These are phyloP conservation scores for Microctonus hyperodae DNA, from an alignment of 2,888 invertebrate genomes.

Conservation along the genomic window DNA sequence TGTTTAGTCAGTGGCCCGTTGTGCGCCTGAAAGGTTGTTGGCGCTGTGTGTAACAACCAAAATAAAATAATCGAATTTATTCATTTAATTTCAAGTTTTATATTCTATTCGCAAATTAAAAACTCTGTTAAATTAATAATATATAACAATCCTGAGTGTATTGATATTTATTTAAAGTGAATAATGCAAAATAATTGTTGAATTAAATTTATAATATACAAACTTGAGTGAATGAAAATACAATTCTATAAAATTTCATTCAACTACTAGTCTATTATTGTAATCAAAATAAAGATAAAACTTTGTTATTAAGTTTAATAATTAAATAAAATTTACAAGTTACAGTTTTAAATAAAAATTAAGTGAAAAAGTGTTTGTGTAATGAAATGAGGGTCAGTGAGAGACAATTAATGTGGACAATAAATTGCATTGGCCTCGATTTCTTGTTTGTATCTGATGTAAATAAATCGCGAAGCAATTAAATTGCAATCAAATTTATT, in stretches of 20 bases:
- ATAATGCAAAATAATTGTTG: too few species aligned
- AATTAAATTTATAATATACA: too few species aligned
- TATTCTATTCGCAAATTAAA: too few species aligned
- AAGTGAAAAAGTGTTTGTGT: too few species aligned
- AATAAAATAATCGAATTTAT: background rate
- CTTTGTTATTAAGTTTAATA: too few species aligned
- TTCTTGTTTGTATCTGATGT: slow-evolving; percentile 1
- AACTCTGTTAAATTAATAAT: too few species aligned
- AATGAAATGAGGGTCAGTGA: background rate
- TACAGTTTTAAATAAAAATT: too few species aligned
- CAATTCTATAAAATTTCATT: background rate
- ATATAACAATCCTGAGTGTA: too few species aligned
- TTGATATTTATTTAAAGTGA: too few species aligned
- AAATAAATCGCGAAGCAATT: background rate
- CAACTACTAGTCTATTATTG: background rate
- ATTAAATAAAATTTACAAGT: too few species aligned
- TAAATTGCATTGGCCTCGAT: background rate
- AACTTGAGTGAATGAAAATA: background rate
- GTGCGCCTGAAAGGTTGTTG: slow-evolving; percentile 44
- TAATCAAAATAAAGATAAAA: background rate
- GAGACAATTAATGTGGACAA: background rate
- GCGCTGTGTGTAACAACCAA: background rate
- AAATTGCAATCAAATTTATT: too few species aligned
- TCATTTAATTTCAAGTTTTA: background rate
- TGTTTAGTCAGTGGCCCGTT: slow-evolving; percentile 57